A percentile compares a stretch with the other conserved stretches of the same genome.
Evolutionary conservation across 2,113 vertebrate species (phyloP).

Genomic region (Cathartes aura): DNA sequence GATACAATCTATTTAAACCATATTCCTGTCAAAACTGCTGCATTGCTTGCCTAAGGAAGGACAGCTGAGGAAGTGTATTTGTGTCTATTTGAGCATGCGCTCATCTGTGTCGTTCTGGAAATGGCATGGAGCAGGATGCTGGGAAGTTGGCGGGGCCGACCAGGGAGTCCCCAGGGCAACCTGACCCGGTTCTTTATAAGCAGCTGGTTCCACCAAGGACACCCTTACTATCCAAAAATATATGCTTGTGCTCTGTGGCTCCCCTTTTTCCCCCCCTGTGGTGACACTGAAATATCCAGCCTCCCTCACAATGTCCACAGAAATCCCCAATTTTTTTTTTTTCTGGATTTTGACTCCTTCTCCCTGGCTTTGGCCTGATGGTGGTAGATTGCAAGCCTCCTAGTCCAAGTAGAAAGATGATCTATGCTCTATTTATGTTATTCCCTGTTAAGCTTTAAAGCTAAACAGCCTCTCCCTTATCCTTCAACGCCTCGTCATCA

Average conservation of each 20-base stretch:
- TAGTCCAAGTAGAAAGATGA: neutral
- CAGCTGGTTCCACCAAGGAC: neutral
- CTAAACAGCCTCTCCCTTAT: neutral
- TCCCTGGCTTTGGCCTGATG: neutral
- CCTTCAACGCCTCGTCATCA: conserved; percentile 5
- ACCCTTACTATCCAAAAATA: neutral
- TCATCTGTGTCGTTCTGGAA: neutral
- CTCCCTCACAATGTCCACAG: neutral
- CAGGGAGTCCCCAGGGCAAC: neutral
- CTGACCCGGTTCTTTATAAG: neutral
- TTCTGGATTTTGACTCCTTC: neutral
- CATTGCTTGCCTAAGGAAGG: neutral
- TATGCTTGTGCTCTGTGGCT: accelerated
- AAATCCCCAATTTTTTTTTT: neutral
- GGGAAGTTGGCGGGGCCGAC: neutral
- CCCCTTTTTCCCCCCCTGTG: neutral
- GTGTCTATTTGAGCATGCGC: neutral
- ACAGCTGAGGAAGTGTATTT: neutral
- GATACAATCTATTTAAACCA: neutral
- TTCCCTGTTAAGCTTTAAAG: neutral
- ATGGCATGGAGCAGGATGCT: neutral
- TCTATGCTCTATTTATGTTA: neutral
- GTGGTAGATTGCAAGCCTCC: neutral
- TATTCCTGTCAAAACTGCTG: neutral
- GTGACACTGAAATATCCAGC: neutral